Percentiles rank a stretch among this genome's conserved stretches.
Evolutionary conservation across 1,140 invertebrate genomes (phyloP).

Genomic region (Lithobius niger): DNA sequence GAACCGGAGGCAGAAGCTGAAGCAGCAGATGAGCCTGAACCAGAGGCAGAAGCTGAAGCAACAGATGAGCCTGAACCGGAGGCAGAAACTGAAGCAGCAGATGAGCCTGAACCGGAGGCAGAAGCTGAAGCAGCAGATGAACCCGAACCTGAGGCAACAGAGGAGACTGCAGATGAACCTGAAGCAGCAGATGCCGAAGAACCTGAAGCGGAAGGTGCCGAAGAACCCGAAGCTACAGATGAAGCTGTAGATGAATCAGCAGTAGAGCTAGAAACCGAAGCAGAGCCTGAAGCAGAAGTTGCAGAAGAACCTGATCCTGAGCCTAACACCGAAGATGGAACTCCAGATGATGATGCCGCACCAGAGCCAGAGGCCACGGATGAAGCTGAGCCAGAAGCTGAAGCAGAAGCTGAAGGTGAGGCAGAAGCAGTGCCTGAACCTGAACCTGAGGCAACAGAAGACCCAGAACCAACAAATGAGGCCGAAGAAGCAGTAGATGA

Average conservation of each 20-base stretch:
- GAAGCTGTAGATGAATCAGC: neutral
- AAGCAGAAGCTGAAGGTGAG: neutral
- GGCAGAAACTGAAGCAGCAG: slow-evolving; percentile 3
- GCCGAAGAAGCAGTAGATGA: neutral
- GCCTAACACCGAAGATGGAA: too few relatives aligned
- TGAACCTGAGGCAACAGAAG: neutral
- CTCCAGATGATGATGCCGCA: neutral
- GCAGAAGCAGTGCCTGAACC: neutral
- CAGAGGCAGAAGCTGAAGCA: slow-evolving; percentile 1
- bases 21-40: neutral
- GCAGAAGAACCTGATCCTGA: neutral
- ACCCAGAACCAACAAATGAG: neutral
- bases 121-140: neutral
- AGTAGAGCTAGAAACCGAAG: neutral
- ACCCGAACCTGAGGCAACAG: neutral
- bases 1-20: neutral
- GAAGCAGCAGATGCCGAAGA: neutral
- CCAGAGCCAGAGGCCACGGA: neutral
- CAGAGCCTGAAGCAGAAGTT: neutral
- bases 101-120: neutral
- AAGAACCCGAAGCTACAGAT: neutral
- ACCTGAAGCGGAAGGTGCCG: neutral
- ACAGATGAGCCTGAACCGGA: neutral
- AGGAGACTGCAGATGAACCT: neutral
- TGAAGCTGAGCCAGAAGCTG: neutral